A percentile compares a stretch with the other conserved stretches of the same genome.
These are phyloP conservation scores for Atherinomorus stipes DNA, from an alignment of 2,113 vertebrate genomes.

Conservation along the genomic window DNA sequence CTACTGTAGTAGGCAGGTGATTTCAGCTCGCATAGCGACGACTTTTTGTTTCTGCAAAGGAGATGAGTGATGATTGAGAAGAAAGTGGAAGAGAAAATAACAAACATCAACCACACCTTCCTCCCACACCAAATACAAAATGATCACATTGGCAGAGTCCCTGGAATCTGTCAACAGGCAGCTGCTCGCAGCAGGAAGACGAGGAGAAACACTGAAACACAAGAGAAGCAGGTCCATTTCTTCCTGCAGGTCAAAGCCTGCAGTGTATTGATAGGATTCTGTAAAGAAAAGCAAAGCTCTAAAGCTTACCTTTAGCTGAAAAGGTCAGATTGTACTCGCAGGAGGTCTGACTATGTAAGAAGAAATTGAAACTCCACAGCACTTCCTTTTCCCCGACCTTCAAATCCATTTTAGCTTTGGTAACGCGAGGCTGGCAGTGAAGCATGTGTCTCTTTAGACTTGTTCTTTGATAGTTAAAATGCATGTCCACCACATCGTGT, in stretches of 20 bases:
- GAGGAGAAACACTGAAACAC: background rate
- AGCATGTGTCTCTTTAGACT: background rate
- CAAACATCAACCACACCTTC: background rate
- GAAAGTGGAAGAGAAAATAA: constrained; percentile 4
- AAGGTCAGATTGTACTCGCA: constrained; percentile 37
- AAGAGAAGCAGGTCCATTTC: constrained; percentile 19
- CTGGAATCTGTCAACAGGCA: constrained; percentile 38
- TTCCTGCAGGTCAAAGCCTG: constrained; percentile 24
- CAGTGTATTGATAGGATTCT: constrained; percentile 43
- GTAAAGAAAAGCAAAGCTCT: constrained; percentile 38
- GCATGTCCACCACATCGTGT: background rate
- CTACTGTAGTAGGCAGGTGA: no score
- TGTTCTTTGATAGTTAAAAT: constrained; percentile 14
- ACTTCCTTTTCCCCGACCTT: background rate
- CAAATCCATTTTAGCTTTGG: constrained; percentile 32
- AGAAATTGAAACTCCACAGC: constrained; percentile 1
- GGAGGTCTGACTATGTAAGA: constrained; percentile 8
- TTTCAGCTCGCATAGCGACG: no score
- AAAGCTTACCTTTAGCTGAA: constrained; percentile 42
- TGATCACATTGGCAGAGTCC: constrained; percentile 11
- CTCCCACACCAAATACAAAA: constrained; percentile 31
- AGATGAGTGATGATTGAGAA: background rate
- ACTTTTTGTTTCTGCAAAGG: no score
- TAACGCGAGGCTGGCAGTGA: background rate
- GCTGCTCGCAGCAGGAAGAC: constrained; percentile 25